Conservation (phyloP, 2,797 vertebrate species). For the Antennarius maculatus region DNA sequence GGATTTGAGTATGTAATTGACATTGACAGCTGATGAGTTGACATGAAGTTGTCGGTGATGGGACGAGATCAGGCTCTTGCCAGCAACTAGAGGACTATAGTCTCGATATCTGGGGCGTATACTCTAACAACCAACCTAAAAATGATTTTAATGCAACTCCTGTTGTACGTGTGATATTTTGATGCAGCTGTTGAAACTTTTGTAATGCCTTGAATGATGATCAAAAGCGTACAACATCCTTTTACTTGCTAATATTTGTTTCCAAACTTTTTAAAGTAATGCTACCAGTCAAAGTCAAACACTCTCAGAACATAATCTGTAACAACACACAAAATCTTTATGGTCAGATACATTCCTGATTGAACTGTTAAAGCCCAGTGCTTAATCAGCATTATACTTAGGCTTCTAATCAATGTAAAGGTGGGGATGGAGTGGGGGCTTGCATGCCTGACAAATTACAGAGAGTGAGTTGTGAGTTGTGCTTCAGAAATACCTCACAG, state of each 20-base stretch:
- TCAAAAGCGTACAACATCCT: neutral
- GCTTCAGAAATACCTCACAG: slow-evolving; percentile 36
- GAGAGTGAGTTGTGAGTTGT: slow-evolving; percentile 9
- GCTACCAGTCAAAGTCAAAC: slow-evolving; percentile 44
- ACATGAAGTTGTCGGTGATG: no score
- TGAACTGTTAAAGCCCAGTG: slow-evolving; percentile 49
- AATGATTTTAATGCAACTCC: no score
- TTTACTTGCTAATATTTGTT: neutral
- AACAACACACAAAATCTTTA: slow-evolving; percentile 46
- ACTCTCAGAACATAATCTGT: slow-evolving; percentile 6
- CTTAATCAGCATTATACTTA: slow-evolving; percentile 63
- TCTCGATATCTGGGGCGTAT: no score
- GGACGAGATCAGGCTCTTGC: no score
- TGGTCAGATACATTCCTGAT: slow-evolving; percentile 36
- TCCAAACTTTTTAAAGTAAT: slow-evolving; percentile 9
- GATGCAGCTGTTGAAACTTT: neutral
- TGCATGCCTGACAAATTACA: slow-evolving; percentile 40
- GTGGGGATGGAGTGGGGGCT: slow-evolving; percentile 23
- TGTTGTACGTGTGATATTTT: no score
- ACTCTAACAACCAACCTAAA: no score
- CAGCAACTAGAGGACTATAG: no score
- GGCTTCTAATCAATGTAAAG: slow-evolving; percentile 59
- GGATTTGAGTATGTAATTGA: no score
- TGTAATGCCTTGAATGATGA: neutral
- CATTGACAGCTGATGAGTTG: no score